Conservation (phyloP, 2,797 vertebrate species). For the Danio tinwini region DNA sequence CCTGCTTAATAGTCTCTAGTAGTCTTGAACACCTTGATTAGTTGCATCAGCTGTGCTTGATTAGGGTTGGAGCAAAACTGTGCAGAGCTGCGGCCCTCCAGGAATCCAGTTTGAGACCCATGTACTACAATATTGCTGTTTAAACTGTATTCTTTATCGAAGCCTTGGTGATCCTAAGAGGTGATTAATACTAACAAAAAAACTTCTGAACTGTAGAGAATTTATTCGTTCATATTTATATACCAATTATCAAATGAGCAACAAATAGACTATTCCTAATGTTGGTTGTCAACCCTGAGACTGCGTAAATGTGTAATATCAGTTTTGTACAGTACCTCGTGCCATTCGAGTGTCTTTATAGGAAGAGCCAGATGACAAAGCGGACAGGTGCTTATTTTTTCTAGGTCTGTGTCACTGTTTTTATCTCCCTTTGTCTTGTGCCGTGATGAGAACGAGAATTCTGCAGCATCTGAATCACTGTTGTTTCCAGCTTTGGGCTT, state of each 20-base stretch:
- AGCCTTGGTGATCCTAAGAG: too few species aligned
- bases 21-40: too few species aligned
- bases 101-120: too few species aligned
- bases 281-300: background rate
- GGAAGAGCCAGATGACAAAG: constrained; percentile 77
- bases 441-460: constrained; percentile 39
- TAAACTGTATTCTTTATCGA: background rate
- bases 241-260: background rate
- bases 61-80: too few species aligned
- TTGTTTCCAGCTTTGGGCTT: background rate
- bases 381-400: constrained; percentile 71
- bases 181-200: background rate
- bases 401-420: background rate
- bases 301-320: background rate
- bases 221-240: background rate
- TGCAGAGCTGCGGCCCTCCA: too few species aligned
- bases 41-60: too few species aligned
- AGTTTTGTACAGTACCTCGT: constrained; percentile 66
- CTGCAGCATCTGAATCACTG: background rate
- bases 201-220: background rate
- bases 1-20: too few species aligned
- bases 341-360: constrained; percentile 68
- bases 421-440: constrained; percentile 56
- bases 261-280: background rate
- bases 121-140: background rate